Base-by-base conservation (phyloP, 1,140 invertebrate species). In the Arctopsyche grandis region DNA sequence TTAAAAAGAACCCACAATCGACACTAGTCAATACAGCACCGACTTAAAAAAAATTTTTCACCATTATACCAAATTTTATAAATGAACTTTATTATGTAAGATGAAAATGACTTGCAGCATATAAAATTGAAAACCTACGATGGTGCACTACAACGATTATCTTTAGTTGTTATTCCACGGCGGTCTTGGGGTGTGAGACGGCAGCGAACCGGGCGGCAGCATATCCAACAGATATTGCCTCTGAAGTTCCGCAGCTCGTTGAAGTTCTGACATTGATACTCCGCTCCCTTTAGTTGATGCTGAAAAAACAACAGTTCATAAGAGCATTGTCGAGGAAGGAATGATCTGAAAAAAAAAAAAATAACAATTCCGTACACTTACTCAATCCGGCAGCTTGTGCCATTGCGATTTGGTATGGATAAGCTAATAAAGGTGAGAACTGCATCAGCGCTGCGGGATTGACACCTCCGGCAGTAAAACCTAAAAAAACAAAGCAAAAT, bases 141-240 rank as follows among this genome's bases (percentile, higher is more conserved):
- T 66, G 9, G n/a, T 26, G n/a, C 63, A 52, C 48, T 52, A 16
- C 58, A 22, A 63, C 3, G 9, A 22, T 29, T 12, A 66, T 22
- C 21, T 66, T 70, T 52, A 82, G 38, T 80, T 82, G 87, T 48
- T 85, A 84, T 79, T 88, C 86, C 10, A 87, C 84, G 12, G 87
- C 83, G 75, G 87, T 7, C 66, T 38, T 43, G 60, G 56, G 16
- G 14, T 9, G 38, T 76, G 81, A 21, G 73, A 88, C 44, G 90
- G 78, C 71, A 82, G 48, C 5, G 81, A 70, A 12, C 81, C 81
- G 48, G 80, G 91, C n/a, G 96, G 95, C 83, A 98, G 97, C 96
- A 98, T 98, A 86, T 99, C 97, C 26, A 98, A 90, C 80, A 99
- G 90, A 91, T 98, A 98, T 88, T 99, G 97, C 63, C 97, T 91